Percentiles rank a stretch among this genome's conserved stretches.
These are phyloP conservation scores for Carassius carassius DNA, from an alignment of 2,113 vertebrate genomes.

Conservation along the genomic window DNA sequence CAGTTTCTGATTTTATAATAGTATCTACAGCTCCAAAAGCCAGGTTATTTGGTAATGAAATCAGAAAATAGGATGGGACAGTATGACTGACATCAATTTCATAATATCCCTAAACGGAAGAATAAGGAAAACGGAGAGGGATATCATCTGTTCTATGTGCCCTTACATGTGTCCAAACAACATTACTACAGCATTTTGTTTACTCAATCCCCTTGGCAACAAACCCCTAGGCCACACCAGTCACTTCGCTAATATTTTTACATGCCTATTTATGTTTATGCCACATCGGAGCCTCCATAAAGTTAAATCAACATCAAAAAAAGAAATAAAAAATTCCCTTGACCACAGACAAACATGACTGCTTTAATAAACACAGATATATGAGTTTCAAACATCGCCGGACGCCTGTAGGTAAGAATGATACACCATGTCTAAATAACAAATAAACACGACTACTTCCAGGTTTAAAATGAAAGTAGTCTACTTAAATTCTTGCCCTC, in stretches of 20 bases:
- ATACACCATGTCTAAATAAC: conserved; percentile 40
- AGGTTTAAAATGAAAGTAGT: conserved; percentile 76
- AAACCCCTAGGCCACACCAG: conserved; percentile 79
- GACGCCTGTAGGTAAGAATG: conserved; percentile 45
- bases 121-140: conserved; percentile 53
- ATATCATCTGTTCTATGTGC: conserved; percentile 61
- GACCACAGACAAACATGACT: conserved; percentile 11
- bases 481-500: conserved; percentile 66
- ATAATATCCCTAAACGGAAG: conserved; percentile 35
- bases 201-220: conserved; percentile 82
- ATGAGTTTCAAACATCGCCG: background rate
- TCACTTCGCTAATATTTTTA: conserved; percentile 70
- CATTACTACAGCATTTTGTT: conserved; percentile 79
- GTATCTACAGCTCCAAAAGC: background rate
- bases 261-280: conserved; percentile 67
- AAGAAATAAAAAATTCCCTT: conserved; percentile 45
- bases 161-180: conserved; percentile 76
- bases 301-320: conserved; percentile 42
- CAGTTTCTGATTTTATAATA: conserved; percentile 22
- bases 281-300: conserved; percentile 61
- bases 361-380: background rate
- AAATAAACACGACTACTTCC: conserved; percentile 59
- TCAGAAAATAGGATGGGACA: background rate
- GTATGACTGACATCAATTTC: conserved; percentile 30
- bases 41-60: background rate